Conservation (phyloP, 2,113 vertebrate species). For the Forbesichthys papilliferus region DNA sequence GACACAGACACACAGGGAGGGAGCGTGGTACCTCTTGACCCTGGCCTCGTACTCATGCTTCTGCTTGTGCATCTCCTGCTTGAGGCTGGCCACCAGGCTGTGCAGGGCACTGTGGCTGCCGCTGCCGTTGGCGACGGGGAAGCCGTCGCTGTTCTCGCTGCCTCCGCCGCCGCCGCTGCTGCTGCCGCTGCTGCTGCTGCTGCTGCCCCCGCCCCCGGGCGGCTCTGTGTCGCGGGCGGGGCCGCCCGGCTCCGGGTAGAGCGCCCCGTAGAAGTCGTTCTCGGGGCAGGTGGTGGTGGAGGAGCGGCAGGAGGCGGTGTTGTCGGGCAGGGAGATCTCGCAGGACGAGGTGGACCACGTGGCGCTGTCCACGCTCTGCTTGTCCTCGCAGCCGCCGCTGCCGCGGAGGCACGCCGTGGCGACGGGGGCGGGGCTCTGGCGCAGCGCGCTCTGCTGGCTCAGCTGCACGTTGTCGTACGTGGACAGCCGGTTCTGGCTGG, state of each 20-base stretch:
- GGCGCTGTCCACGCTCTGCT: conserved; percentile 96
- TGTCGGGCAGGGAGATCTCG: conserved; percentile 94
- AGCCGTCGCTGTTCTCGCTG: conserved; percentile 87
- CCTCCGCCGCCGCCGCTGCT: conserved; percentile 79
- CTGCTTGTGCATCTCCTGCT: conserved; percentile 96
- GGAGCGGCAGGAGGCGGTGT: conserved; percentile 92
- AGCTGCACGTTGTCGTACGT: conserved; percentile 97
- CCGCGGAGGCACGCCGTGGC: conserved; percentile 60
- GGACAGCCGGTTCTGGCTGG: conserved; percentile 88
- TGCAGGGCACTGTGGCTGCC: conserved; percentile 91
- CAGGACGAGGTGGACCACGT: conserved; percentile 99
- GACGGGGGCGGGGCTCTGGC: conserved; percentile 68
- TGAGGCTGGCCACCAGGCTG: conserved; percentile 92
- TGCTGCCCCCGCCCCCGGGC: conserved; percentile 66
- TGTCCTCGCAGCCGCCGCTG: conserved; percentile 86
- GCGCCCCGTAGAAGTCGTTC: conserved; percentile 86
- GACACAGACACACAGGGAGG: background rate
- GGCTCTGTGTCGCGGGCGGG: conserved; percentile 74
- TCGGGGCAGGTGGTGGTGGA: conserved; percentile 97
- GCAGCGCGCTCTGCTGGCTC: conserved; percentile 81
- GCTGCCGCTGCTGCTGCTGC: conserved; percentile 70
- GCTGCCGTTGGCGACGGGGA: conserved; percentile 72
- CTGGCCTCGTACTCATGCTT: conserved; percentile 92
- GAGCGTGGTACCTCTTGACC: conserved; percentile 85
- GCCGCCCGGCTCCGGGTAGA: conserved; percentile 87